Base-by-base conservation (phyloP, 30 jellyfish, hydroid and myxozoan species). In the Turritopsis rubra region DNA sequence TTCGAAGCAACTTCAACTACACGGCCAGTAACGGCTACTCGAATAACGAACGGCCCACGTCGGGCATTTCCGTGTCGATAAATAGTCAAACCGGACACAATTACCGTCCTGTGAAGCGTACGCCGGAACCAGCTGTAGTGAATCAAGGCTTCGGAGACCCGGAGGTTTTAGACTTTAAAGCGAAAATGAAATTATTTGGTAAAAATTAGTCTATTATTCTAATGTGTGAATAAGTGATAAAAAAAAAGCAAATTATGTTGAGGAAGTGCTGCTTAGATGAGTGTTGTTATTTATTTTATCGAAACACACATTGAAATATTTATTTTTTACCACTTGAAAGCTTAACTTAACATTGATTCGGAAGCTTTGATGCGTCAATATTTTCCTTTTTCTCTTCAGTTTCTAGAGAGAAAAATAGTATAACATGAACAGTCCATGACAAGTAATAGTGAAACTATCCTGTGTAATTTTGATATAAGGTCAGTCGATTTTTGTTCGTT, bases 171-270 rank as follows among this genome's bases (percentile, higher is more conserved):
- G 94, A 84, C 70, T 87, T 92, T 76, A 88, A 75, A 72, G 91
- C 95, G 80, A 87, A 88, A 60, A 87, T 92, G 95, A 92, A 88
- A 73, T 74, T 87, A 95, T 92, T 92, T 84, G 94, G 96, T 80
- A 53, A 65, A 41, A 41, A 41, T 41, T 41, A 41, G 60, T 13
- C 13, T 41, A 41, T 41, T 41, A 41, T 3, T 41, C 5, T 41
- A 13, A 41, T 41, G 60, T 41, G 60, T 41, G 60, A 41, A 13
- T 3, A 3, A 41, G 60, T 13, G 60, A n/a, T n/a, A n/a, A n/a
- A n/a, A n/a, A n/a, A n/a, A n/a, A n/a, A 41, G 60, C 60, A 5
- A 3, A 13, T 3, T 41, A 13, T 41, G 60, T 13, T 41, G 60
- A 41, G 5, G 60, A 41, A 41, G 60, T 13, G 60, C 9, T 41